Evolutionary conservation across 2,888 invertebrate species (phyloP).

Genomic region (Dastarcus helophoroides): DNA sequence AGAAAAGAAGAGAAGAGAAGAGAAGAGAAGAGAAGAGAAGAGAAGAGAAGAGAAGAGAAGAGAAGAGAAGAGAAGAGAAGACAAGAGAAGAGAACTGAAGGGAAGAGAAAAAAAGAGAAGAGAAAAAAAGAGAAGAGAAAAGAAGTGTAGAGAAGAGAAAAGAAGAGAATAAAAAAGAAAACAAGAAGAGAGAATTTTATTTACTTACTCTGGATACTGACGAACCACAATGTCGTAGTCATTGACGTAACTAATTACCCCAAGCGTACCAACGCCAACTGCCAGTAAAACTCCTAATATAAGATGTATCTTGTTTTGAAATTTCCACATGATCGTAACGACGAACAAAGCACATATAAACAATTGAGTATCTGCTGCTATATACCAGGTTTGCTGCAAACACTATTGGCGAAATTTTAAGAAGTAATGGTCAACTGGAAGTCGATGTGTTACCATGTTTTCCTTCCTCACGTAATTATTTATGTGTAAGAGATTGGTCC

Average conservation of each 20-base stretch:
- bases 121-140: too few species aligned
- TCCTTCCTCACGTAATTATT: slow-evolving; percentile 20
- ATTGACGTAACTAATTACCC: slow-evolving; percentile 21
- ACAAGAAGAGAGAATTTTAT: too few species aligned
- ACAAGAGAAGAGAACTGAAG: too few species aligned
- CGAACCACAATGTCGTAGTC: slow-evolving; percentile 23
- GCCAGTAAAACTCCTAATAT: slow-evolving; percentile 15
- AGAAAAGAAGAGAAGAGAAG: too few species aligned
- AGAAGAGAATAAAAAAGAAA: too few species aligned
- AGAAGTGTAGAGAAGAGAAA: too few species aligned
- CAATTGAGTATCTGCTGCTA: slow-evolving; percentile 29
- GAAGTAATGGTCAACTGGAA: background rate
- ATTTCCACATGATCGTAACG: slow-evolving; percentile 21
- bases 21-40: too few species aligned
- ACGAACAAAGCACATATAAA: slow-evolving; percentile 24
- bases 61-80: too few species aligned
- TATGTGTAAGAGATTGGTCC: slow-evolving; percentile 24
- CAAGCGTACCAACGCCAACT: slow-evolving; percentile 21
- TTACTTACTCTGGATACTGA: slow-evolving; percentile 20
- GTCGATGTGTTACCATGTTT: slow-evolving; percentile 24
- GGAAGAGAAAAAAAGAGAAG: too few species aligned
- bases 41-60: too few species aligned
- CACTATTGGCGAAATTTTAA: too few species aligned
- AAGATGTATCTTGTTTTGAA: slow-evolving; percentile 15
- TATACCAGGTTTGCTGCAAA: slow-evolving; percentile 30